Evolutionary conservation across 2,888 invertebrate species (phyloP), one percentile per base, ranked within the genome.

Genomic region (Mayetiola destructor): DNA sequence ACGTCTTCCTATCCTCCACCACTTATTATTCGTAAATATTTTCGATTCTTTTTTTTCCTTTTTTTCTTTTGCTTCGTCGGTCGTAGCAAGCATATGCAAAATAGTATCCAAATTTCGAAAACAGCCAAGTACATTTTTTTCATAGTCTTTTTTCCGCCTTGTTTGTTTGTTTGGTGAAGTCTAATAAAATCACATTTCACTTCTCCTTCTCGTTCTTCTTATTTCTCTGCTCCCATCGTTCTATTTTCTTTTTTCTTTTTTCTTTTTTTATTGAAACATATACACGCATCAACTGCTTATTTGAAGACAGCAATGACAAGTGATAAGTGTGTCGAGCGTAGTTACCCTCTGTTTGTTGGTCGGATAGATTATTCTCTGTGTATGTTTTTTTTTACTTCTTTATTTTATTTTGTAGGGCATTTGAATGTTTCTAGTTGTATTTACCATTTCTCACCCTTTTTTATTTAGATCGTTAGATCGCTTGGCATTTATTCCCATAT

Each of bases 41-140:
- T n/a, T n/a, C n/a, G n/a, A n/a, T n/a, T n/a, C n/a, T n/a, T n/a
- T n/a, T n/a, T n/a, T n/a, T n/a, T n/a, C n/a, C n/a, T n/a, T n/a
- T n/a, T n/a, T n/a, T n/a, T n/a, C n/a, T n/a, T n/a, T n/a, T n/a
- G n/a, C n/a, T n/a, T n/a, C n/a, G n/a, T n/a, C n/a, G n/a, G n/a
- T n/a, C n/a, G n/a, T n/a, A n/a, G n/a, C n/a, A 48, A 48, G 27
- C 48, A 27, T 48, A 48, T 48, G 48, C 48, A 48, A 48, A 48
- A n/a, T n/a, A 48, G 48, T 27, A 4, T 23, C 12, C n/a, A 5
- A 48, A 27, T 23, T 23, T 23, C 48, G 32, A 42, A 42, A 3
- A 12, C 42, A 12, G 23, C 4, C 5, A 21, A 4, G 23, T n/a
- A n/a, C n/a, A n/a, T n/a, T n/a, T n/a, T n/a, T n/a, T n/a, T n/a